phyloP scores from a whole-genome alignment of 2,113 vertebrate genomes.

The Phalacrocorax carbo region DNA sequence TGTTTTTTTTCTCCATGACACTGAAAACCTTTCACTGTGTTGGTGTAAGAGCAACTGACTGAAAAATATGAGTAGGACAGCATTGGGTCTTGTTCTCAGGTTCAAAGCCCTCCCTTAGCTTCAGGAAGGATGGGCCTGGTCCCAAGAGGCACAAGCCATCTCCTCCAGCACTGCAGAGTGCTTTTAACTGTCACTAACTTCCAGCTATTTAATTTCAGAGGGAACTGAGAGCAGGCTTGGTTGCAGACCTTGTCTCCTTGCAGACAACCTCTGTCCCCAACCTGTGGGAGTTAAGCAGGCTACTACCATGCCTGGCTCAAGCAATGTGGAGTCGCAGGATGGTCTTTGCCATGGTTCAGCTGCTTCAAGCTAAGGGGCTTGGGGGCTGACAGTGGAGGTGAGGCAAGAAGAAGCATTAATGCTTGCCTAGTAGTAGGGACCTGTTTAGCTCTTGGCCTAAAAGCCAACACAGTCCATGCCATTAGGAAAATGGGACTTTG shows the following conservation, averaged over 20 bases:
- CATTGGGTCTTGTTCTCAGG: neutral
- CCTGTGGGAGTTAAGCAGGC: neutral
- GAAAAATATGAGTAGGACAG: neutral
- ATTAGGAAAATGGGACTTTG: neutral
- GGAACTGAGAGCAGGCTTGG: neutral
- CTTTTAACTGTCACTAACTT: neutral
- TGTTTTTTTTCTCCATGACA: rapidly evolving
- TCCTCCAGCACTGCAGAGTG: neutral
- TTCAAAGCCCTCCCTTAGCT: neutral
- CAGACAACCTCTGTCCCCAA: neutral
- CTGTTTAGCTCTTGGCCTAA: neutral
- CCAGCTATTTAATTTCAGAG: neutral
- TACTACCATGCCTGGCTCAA: neutral
- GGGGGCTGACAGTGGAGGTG: neutral
- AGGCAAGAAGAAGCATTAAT: neutral
- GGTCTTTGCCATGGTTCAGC: neutral
- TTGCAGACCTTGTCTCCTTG: neutral
- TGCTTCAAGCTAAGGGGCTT: too few relatives aligned
- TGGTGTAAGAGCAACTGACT: neutral
- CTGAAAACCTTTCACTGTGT: neutral
- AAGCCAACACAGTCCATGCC: neutral
- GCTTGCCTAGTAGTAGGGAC: neutral
- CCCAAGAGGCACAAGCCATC: too few relatives aligned
- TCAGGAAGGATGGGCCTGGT: neutral
- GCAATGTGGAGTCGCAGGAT: neutral